These are phyloP conservation scores for Sarcophaga peregrina DNA, from an alignment of 1,140 invertebrate genomes.

Conservation along the genomic window DNA sequence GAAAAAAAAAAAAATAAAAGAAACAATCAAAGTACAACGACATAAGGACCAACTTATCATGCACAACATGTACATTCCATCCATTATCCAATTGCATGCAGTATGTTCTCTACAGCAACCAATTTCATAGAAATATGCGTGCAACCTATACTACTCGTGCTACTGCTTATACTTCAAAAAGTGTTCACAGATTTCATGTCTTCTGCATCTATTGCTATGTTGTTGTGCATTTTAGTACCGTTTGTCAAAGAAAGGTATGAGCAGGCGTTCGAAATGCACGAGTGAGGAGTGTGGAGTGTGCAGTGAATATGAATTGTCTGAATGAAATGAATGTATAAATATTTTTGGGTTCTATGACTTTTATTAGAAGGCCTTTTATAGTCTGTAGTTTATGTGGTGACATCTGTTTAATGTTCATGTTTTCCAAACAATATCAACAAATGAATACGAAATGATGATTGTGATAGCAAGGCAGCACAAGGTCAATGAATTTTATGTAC, in stretches of 20 bases:
- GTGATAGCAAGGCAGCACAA: not conserved
- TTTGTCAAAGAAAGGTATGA: not conserved
- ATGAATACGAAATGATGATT: constrained; percentile 16
- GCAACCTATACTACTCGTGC: not conserved
- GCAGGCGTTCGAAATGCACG: too few species aligned
- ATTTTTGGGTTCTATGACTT: too few species aligned
- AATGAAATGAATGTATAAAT: not conserved
- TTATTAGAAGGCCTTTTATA: too few species aligned
- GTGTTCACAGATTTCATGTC: not conserved
- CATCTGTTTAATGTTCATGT: constrained; percentile 16
- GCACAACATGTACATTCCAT: not conserved
- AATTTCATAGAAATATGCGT: not conserved
- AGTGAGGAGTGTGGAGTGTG: too few species aligned
- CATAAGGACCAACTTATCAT: constrained; percentile 15
- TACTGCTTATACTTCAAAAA: not conserved
- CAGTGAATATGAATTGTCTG: not conserved
- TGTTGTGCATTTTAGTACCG: not conserved
- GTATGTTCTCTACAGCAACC: not conserved
- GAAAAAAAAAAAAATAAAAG: not conserved
- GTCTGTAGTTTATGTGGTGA: constrained; percentile 16
- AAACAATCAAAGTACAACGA: not conserved
- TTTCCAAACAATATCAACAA: not conserved
- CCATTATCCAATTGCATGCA: not conserved
- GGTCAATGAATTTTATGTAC: constrained; percentile 10
- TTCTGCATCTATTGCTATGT: too few species aligned